Percentiles rank a stretch among this genome's conserved stretches.
phyloP scores from a whole-genome alignment of 2,797 vertebrate genomes.

The Gobionotothen gibberifrons region DNA sequence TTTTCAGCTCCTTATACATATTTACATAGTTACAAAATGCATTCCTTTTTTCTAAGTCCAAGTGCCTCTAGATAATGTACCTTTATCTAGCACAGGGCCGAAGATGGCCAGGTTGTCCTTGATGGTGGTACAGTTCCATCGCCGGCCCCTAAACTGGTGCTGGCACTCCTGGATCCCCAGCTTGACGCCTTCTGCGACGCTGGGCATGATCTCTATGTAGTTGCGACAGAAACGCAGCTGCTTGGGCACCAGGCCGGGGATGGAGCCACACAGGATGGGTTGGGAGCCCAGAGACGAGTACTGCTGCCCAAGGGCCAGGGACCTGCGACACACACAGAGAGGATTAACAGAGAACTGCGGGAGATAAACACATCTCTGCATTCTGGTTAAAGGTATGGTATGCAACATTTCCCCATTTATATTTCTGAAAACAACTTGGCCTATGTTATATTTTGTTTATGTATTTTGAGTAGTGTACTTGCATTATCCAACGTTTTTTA shows the following conservation, averaged over 20 bases:
- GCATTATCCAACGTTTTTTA: too few species aligned
- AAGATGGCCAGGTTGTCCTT: constrained; percentile 97
- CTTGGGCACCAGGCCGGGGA: constrained; percentile 96
- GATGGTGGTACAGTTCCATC: constrained; percentile 98
- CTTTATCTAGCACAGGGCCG: constrained; percentile 96
- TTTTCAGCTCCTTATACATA: not conserved
- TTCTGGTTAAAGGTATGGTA: not conserved
- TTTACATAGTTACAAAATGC: not conserved
- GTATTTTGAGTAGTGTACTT: too few species aligned
- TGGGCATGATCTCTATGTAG: constrained; percentile 99
- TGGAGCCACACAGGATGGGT: constrained; percentile 94
- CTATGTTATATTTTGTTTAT: too few species aligned
- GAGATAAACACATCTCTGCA: not conserved
- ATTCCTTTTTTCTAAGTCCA: not conserved
- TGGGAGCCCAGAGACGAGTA: constrained; percentile 93
- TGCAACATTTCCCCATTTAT: too few species aligned
- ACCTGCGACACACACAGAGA: constrained; percentile 81
- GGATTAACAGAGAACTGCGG: not conserved
- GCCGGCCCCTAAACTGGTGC: constrained; percentile 95
- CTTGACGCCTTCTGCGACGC: constrained; percentile 95
- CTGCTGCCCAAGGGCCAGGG: constrained; percentile 94
- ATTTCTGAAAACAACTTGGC: too few species aligned
- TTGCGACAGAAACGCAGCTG: constrained; percentile 98
- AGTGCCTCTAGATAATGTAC: constrained; percentile 71
- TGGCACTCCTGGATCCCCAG: constrained; percentile 97